phyloP scores from a whole-genome alignment of 2,797 vertebrate species.

The Scyliorhinus canicula region DNA sequence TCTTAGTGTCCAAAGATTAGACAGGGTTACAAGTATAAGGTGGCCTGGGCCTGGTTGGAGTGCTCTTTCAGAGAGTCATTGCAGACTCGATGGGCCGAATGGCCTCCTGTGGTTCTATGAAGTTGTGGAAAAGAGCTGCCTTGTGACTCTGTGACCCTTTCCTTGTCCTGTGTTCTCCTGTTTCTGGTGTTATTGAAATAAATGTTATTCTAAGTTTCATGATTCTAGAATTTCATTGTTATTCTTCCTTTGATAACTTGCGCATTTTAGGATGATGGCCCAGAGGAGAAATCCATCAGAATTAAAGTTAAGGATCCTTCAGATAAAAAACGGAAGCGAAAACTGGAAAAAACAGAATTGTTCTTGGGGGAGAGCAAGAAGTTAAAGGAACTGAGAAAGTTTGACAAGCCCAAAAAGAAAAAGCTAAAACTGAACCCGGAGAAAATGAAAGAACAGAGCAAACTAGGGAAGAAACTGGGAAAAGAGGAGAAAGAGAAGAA shows the following conservation, averaged over 20 bases:
- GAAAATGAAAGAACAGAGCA: slow-evolving; percentile 89
- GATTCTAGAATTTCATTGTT: not conserved
- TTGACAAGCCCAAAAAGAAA: slow-evolving; percentile 92
- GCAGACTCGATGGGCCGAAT: too few relatives aligned
- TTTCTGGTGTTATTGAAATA: not conserved
- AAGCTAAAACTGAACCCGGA: slow-evolving; percentile 88
- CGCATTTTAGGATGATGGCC: slow-evolving; percentile 70
- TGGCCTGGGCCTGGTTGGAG: too few relatives aligned
- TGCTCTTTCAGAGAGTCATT: too few relatives aligned
- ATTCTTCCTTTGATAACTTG: not conserved
- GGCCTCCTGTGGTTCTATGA: too few relatives aligned
- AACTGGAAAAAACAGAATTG: slow-evolving; percentile 85
- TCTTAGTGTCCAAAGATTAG: too few relatives aligned
- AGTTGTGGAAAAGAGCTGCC: not conserved
- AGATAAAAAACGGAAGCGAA: slow-evolving; percentile 88
- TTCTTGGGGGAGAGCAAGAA: slow-evolving; percentile 73
- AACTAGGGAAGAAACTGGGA: slow-evolving; percentile 86
- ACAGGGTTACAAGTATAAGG: too few relatives aligned
- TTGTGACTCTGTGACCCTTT: not conserved
- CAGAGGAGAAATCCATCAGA: slow-evolving; percentile 86
- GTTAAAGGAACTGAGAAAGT: slow-evolving; percentile 84
- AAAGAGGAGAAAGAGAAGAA: slow-evolving; percentile 95
- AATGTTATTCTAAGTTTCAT: not conserved
- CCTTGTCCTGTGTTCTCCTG: not conserved
- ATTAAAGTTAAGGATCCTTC: slow-evolving; percentile 83